phyloP scores from a whole-genome alignment of 2,888 invertebrate species.

The Spodoptera littoralis region DNA sequence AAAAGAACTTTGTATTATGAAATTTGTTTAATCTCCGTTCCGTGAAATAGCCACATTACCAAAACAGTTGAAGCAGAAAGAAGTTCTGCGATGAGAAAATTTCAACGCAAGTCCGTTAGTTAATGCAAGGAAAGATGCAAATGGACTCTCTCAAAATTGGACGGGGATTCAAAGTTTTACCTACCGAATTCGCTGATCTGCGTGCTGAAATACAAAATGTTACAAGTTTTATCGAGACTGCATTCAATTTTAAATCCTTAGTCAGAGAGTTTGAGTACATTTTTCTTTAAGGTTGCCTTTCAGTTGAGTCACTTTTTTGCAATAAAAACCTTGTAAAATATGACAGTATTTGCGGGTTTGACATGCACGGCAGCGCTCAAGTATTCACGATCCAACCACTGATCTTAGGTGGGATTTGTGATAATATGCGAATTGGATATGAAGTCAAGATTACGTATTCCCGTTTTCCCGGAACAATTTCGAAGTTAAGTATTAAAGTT shows the following conservation, averaged over 20 bases:
- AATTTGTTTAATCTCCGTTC: slow-evolving; percentile 54
- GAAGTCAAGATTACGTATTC: slow-evolving; percentile 69
- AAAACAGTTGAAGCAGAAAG: slow-evolving; percentile 56
- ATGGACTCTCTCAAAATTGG: slow-evolving; percentile 79
- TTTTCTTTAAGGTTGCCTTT: slow-evolving; percentile 43
- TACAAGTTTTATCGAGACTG: slow-evolving; percentile 5
- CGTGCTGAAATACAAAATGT: slow-evolving; percentile 38
- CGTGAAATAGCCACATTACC: slow-evolving; percentile 47
- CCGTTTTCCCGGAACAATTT: slow-evolving; percentile 64
- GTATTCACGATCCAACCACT: slow-evolving; percentile 68
- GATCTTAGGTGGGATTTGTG: slow-evolving; percentile 77
- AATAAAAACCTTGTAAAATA: slow-evolving; percentile 66
- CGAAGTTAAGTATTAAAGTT: slow-evolving; percentile 75
- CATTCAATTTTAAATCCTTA: slow-evolving; percentile 44
- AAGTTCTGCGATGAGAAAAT: slow-evolving; percentile 60
- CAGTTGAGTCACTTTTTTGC: slow-evolving; percentile 50
- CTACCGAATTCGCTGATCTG: slow-evolving; percentile 70
- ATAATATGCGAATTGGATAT: slow-evolving; percentile 78
- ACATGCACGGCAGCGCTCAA: slow-evolving; percentile 70
- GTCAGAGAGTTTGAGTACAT: slow-evolving; percentile 26
- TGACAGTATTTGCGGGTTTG: slow-evolving; percentile 70
- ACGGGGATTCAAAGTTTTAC: slow-evolving; percentile 79
- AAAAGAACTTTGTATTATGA: slow-evolving; percentile 52
- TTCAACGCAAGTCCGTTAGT: slow-evolving; percentile 64
- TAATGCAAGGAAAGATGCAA: slow-evolving; percentile 79